Conservation (phyloP, 2,797 vertebrate species). For the Chloroceryle inda region DNA sequence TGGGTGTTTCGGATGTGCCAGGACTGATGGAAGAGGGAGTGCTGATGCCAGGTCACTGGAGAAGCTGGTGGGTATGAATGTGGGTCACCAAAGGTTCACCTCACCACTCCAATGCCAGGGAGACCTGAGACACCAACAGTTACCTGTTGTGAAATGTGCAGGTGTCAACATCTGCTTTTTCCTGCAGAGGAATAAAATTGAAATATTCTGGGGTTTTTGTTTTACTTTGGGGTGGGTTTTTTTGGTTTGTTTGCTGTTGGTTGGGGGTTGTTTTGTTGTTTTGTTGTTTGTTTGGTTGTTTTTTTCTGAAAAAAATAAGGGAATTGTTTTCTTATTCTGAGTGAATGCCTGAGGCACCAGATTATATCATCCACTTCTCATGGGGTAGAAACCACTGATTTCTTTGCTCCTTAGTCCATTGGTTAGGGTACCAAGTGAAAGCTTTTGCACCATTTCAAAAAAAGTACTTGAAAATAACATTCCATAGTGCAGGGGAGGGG, state of each 20-base stretch:
- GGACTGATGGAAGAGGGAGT: neutral
- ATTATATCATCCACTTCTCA: neutral
- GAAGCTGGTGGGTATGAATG: neutral
- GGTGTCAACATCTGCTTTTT: neutral
- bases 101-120: neutral
- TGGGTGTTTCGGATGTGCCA: neutral
- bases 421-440: neutral
- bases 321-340: neutral
- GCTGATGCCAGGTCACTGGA: neutral
- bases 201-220: neutral
- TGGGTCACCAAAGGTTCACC: neutral
- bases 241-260: no score
- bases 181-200: neutral
- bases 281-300: neutral
- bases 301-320: neutral
- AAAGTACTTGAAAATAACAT: neutral
- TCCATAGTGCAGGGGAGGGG: neutral
- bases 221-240: neutral
- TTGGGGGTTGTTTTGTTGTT: no score
- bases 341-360: neutral
- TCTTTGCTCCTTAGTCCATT: neutral
- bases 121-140: neutral
- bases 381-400: rapidly evolving
- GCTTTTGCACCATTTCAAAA: neutral
- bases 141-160: neutral